These are phyloP conservation scores for Meteorus colon DNA, from an alignment of 2,888 invertebrate species.

Conservation along the genomic window DNA sequence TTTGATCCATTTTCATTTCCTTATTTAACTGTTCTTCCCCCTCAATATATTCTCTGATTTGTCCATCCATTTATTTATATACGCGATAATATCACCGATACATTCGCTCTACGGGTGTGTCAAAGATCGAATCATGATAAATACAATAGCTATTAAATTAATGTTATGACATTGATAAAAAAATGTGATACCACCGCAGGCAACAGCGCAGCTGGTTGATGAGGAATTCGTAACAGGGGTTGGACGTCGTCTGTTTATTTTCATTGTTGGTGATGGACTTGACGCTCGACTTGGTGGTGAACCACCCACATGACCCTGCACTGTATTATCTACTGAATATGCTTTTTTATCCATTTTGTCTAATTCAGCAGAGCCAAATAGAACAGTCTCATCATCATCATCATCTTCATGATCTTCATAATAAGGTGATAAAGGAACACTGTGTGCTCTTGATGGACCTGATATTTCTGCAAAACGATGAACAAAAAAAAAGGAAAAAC, in stretches of 20 bases:
- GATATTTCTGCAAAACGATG: constrained; percentile 80
- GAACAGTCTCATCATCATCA: constrained; percentile 79
- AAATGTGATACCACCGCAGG: constrained; percentile 23
- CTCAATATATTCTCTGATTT: background rate
- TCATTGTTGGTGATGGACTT: constrained; percentile 57
- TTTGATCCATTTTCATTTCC: constrained; percentile 7
- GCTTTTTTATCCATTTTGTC: constrained; percentile 63
- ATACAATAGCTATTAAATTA: constrained; percentile 47
- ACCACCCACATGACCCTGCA: constrained; percentile 64
- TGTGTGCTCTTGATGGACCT: constrained; percentile 76
- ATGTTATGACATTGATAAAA: constrained; percentile 38
- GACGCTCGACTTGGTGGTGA: constrained; percentile 55
- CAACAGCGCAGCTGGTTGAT: constrained; percentile 48
- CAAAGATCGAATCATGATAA: constrained; percentile 46
- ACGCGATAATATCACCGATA: background rate
- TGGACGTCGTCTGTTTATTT: constrained; percentile 61
- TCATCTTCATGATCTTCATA: constrained; percentile 83
- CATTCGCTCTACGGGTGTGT: constrained; percentile 45
- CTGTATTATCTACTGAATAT: constrained; percentile 65
- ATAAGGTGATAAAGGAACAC: constrained; percentile 74
- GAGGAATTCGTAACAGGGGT: constrained; percentile 46
- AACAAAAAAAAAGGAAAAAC: background rate
- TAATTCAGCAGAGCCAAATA: constrained; percentile 62
- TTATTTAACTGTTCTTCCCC: too few species aligned
- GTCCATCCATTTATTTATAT: constrained; percentile 10